Evolutionary conservation across 2,888 invertebrate genomes (phyloP).

Genomic region (Tenthredo amoena): DNA sequence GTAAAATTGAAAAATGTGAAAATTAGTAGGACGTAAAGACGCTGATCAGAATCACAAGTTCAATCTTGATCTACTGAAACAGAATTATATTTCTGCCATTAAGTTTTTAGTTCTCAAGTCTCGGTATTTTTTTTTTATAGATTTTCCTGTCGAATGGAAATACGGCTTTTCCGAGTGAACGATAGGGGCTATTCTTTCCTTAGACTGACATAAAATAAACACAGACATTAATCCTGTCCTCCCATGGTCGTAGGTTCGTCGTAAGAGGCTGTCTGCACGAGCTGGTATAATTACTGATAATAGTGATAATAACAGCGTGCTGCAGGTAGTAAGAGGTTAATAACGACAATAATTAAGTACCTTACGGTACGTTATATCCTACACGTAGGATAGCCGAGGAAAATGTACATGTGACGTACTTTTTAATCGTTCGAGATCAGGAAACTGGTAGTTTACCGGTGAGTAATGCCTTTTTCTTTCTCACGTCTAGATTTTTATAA

Average conservation of each 20-base stretch:
- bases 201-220: constrained; percentile 56
- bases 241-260: constrained; percentile 49
- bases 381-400: background rate
- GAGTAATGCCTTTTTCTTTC: constrained; percentile 3
- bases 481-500: background rate
- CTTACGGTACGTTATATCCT: constrained; percentile 27
- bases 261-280: constrained; percentile 56
- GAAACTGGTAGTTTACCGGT: background rate
- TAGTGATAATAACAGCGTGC: constrained; percentile 66
- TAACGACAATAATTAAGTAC: constrained; percentile 61
- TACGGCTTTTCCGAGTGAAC: background rate
- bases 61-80: background rate
- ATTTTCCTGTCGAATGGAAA: background rate
- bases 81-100: background rate
- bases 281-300: constrained; percentile 67
- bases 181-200: background rate
- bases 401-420: constrained; percentile 22
- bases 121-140: background rate
- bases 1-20: too few species aligned
- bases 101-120: background rate
- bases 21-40: too few species aligned
- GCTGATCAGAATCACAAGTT: too few species aligned
- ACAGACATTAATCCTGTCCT: constrained; percentile 58
- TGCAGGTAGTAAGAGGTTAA: constrained; percentile 58
- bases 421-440: constrained; percentile 22